Percentiles rank a stretch among this genome's conserved stretches.
Conservation (phyloP, 2,113 vertebrate genomes). For the Ophiodon elongatus region DNA sequence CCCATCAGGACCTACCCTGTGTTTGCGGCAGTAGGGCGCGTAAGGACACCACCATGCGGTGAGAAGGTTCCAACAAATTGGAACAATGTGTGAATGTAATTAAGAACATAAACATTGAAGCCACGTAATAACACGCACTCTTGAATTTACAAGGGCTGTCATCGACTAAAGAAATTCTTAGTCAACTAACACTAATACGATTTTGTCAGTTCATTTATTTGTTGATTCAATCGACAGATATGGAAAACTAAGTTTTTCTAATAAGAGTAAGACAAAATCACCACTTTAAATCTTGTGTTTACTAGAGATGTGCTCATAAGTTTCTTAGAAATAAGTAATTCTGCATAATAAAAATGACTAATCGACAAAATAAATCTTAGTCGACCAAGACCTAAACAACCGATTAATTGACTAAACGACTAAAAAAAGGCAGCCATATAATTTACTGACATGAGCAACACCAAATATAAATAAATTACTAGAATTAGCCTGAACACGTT, state of each 20-base stretch:
- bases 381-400: too few relatives aligned
- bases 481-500: not conserved
- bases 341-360: not conserved
- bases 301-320: too few relatives aligned
- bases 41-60: conserved; percentile 53
- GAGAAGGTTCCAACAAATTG: not conserved
- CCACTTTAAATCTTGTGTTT: too few relatives aligned
- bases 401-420: not conserved
- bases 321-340: too few relatives aligned
- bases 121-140: not conserved
- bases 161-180: too few relatives aligned
- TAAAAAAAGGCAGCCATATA: not conserved
- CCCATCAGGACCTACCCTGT: not conserved
- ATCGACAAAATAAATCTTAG: too few relatives aligned
- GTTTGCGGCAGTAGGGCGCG: not conserved
- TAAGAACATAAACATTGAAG: not conserved
- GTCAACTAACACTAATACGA: too few relatives aligned
- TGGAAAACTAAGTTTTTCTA: too few relatives aligned
- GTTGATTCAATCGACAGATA: too few relatives aligned
- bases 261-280: too few relatives aligned
- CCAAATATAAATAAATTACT: not conserved
- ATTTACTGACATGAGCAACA: not conserved
- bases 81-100: not conserved
- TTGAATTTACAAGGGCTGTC: too few relatives aligned
- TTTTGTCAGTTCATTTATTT: too few relatives aligned